Base-by-base conservation (phyloP, 2,888 invertebrate genomes). In the Pyralis farinalis region DNA sequence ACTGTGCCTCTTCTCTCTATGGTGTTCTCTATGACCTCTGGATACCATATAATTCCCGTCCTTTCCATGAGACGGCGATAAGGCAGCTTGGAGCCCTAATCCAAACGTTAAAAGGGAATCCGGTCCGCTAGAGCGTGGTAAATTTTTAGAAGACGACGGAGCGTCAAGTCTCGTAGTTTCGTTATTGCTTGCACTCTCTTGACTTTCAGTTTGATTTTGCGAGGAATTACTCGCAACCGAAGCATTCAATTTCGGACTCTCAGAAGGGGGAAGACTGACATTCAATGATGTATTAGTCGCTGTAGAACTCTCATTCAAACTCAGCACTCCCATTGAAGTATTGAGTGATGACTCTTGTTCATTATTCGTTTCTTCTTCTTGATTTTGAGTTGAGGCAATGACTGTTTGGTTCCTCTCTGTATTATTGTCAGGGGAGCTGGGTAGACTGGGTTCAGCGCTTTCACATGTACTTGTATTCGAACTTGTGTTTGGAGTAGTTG, bases 401-500 rank as follows among this genome's bases (percentile, higher is more conserved):
- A 71, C 61, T 9, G 76, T 68, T 4, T 70, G 49, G 36, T 72
- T 77, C 48, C 71, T 54, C 1, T 77, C 74, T n/a, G 72, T 67
- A 20, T 76, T 75, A 28, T 76, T 78, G 10, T 87, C 92, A 0
- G 92, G 93, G 0, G 92, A 92, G 33, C 93, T 92, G 0, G 95
- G 95, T 40, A 95, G 91, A 49, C 94, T 94, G 0, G 95, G 94
- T 21, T 94, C 93, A 4, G 93, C 93, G 62, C 94, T 94, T 30
- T 85, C 87, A 11, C 94, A 94, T 12, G 93, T 93, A 58, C 93
- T 94, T 0, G 93, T 92, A 46, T 93, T 91, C 0, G 94, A 93
- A 38, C 94, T 94, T 0, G 92, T 92, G 11, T 94, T 93, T 0
- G 94, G 93, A 0, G 93, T 93, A 0, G 92, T 92, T 0, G 92